A percentile compares a stretch with the other conserved stretches of the same genome.
phyloP scores from a whole-genome alignment of 2,888 invertebrate species.

The Metellina segmentata region DNA sequence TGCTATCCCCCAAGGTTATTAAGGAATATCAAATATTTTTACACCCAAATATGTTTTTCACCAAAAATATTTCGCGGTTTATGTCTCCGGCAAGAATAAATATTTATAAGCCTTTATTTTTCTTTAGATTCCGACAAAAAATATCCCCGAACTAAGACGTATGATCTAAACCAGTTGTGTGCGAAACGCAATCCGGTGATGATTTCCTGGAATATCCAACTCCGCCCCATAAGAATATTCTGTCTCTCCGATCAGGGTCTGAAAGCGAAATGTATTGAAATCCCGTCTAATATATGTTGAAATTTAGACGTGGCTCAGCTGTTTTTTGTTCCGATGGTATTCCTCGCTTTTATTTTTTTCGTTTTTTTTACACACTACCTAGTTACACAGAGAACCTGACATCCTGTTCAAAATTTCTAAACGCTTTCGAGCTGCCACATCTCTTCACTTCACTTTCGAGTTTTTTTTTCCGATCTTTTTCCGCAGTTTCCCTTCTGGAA shows the following conservation, averaged over 20 bases:
- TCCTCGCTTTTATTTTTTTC: neutral
- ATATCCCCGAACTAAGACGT: neutral
- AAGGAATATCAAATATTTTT: neutral
- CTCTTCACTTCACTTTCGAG: neutral
- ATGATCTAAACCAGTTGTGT: neutral
- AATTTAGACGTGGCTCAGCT: conserved; percentile 40
- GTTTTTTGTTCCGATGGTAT: neutral
- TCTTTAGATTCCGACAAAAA: neutral
- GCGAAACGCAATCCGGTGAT: neutral
- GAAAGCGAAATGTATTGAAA: conserved; percentile 27
- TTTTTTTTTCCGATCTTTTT: neutral
- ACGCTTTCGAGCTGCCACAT: conserved; percentile 19
- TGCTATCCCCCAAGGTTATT: too few relatives aligned
- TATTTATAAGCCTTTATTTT: too few relatives aligned
- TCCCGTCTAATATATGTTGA: conserved; percentile 34
- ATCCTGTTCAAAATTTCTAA: conserved; percentile 26
- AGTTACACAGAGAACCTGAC: conserved; percentile 12
- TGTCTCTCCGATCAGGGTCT: neutral
- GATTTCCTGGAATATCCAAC: conserved; percentile 6
- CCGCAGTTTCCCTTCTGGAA: neutral
- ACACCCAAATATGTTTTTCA: neutral
- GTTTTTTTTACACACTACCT: neutral
- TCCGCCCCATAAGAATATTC: conserved; percentile 1
- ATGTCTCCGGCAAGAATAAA: too few relatives aligned
- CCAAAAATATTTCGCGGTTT: neutral